These are phyloP conservation scores for Podabrus alpinus DNA, from an alignment of 2,888 invertebrate genomes.

Conservation along the genomic window DNA sequence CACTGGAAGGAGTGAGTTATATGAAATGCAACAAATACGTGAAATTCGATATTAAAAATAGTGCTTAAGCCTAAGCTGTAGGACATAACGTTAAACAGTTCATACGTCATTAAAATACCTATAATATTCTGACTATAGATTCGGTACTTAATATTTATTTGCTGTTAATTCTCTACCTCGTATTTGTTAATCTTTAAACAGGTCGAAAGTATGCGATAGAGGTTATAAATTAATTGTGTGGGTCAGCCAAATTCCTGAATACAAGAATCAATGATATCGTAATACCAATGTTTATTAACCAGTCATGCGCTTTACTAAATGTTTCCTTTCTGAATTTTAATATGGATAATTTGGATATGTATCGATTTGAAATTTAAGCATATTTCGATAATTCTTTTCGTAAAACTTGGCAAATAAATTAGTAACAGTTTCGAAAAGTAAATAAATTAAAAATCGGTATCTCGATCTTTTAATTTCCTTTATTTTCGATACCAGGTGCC, in stretches of 20 bases:
- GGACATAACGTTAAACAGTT: background rate
- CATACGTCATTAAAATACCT: background rate
- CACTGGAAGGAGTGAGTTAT: background rate
- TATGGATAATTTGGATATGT: background rate
- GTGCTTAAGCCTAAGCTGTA: background rate
- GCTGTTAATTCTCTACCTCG: background rate
- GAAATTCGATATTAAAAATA: background rate
- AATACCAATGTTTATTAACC: background rate
- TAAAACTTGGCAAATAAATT: background rate
- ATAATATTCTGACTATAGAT: background rate
- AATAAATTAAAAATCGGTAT: background rate
- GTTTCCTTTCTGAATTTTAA: background rate
- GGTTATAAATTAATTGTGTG: background rate
- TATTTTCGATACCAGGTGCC: background rate
- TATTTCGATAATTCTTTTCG: background rate
- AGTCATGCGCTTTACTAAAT: background rate
- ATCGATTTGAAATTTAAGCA: background rate
- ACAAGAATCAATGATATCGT: background rate
- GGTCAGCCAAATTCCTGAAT: background rate
- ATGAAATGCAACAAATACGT: background rate
- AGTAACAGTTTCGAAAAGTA: background rate
- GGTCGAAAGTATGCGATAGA: background rate
- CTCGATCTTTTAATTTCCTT: constrained; percentile 3
- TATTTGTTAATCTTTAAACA: background rate
- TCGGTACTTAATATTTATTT: background rate